A percentile compares a stretch with the other conserved stretches of the same genome.
Conservation (phyloP, 2,113 vertebrate species). For the Toxotes chatareus region DNA sequence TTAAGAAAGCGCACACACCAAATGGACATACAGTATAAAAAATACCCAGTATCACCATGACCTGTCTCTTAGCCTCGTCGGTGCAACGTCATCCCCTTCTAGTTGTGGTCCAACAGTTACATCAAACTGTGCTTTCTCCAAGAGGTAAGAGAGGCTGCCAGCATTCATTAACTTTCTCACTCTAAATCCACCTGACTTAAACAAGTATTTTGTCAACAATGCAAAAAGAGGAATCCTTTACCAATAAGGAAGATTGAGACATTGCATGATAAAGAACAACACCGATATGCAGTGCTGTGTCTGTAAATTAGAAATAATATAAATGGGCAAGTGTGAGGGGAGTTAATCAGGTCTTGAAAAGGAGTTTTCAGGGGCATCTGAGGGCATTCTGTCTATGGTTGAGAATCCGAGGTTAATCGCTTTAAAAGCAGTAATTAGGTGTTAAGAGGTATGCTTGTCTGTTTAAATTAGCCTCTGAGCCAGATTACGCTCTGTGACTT, state of each 20-base stretch:
- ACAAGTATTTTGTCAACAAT: conserved; percentile 47
- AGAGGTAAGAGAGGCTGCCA: conserved; percentile 35
- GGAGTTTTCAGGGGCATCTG: conserved; percentile 55
- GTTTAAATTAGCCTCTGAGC: conserved; percentile 76
- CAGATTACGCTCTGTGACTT: conserved; percentile 75
- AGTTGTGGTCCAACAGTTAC: conserved; percentile 8
- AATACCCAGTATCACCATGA: conserved; percentile 25
- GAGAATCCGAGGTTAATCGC: conserved; percentile 80
- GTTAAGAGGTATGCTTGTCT: conserved; percentile 82
- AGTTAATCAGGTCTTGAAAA: conserved; percentile 58
- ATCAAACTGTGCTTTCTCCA: conserved; percentile 31
- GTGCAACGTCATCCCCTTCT: conserved; percentile 18
- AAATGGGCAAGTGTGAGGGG: conserved; percentile 13
- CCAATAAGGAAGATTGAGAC: conserved; percentile 15
- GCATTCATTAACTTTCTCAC: conserved; percentile 35
- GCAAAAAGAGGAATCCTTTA: conserved; percentile 19
- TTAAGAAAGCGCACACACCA: conserved; percentile 4
- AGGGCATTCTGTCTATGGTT: conserved; percentile 74
- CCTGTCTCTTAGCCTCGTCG: neutral
- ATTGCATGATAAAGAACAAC: neutral
- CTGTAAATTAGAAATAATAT: conserved; percentile 14
- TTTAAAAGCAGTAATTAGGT: conserved; percentile 84
- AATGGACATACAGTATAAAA: conserved; percentile 37
- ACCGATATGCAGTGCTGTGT: neutral
- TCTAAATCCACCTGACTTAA: conserved; percentile 40